A percentile compares a stretch with the other conserved stretches of the same genome.
Evolutionary conservation across 2,113 vertebrate genomes (phyloP).

Genomic region (Brachyistius frenatus): DNA sequence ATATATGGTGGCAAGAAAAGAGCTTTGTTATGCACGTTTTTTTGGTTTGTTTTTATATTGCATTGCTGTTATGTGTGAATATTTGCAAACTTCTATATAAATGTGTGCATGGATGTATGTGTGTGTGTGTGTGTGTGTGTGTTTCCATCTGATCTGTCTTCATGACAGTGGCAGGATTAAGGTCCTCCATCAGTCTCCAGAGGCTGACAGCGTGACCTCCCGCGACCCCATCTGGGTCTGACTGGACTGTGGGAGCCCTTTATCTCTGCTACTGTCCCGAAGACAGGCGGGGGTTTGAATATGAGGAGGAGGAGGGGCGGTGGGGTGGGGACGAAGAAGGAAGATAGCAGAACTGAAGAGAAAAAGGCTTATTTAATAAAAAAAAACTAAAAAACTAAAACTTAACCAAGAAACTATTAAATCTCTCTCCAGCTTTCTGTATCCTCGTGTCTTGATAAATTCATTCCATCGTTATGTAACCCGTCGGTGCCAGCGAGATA

Average conservation of each 20-base stretch:
- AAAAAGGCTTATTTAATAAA: background rate
- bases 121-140: constrained; percentile 36
- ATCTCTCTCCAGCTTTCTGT: background rate
- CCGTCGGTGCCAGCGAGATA: constrained; percentile 11
- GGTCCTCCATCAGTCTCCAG: constrained; percentile 72
- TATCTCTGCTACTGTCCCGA: constrained; percentile 65
- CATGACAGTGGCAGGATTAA: constrained; percentile 85
- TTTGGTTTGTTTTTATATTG: background rate
- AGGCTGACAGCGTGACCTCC: constrained; percentile 69
- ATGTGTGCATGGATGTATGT: background rate
- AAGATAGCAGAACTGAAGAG: background rate
- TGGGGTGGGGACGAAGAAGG: no score
- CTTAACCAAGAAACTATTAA: no score
- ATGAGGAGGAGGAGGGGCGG: background rate
- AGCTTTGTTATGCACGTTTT: background rate
- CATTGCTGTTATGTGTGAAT: background rate
- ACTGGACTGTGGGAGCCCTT: constrained; percentile 61
- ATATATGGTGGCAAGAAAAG: background rate
- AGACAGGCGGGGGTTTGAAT: background rate
- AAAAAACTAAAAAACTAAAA: background rate
- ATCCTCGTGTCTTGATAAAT: background rate
- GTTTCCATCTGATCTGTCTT: constrained; percentile 85
- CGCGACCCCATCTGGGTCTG: constrained; percentile 59
- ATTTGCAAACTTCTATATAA: background rate
- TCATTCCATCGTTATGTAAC: constrained; percentile 8